phyloP scores from a whole-genome alignment of 2,888 invertebrate species.

The Phyllotreta striolata region DNA sequence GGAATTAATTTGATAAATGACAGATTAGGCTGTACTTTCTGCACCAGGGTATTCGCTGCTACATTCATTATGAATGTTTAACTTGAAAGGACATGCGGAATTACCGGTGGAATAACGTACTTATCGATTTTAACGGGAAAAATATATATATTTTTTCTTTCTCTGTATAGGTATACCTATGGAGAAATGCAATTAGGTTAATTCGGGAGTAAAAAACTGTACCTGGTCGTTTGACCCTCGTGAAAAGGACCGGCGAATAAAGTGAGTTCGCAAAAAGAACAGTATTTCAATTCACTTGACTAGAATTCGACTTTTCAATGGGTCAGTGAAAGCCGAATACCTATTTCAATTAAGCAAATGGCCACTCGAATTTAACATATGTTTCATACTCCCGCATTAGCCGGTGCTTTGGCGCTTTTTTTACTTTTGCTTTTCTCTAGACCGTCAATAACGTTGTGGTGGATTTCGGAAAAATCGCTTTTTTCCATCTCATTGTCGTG shows the following conservation, averaged over 20 bases:
- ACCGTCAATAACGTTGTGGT: slow-evolving; percentile 34
- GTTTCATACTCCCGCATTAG: slow-evolving; percentile 46
- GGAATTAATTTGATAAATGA: slow-evolving; percentile 52
- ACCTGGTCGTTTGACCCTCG: slow-evolving; percentile 26
- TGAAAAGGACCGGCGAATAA: slow-evolving; percentile 43
- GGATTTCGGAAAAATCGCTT: slow-evolving; percentile 14
- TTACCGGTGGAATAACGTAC: slow-evolving; percentile 15
- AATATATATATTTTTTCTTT: too few relatives aligned
- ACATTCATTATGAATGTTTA: slow-evolving; percentile 37
- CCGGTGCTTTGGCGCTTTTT: slow-evolving; percentile 17
- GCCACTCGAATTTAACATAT: slow-evolving; percentile 57
- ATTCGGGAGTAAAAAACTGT: slow-evolving; percentile 23
- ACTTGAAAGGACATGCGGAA: slow-evolving; percentile 13
- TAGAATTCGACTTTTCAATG: slow-evolving; percentile 60
- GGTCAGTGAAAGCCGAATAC: slow-evolving; percentile 56
- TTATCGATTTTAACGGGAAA: background rate
- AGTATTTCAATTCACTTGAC: slow-evolving; percentile 56
- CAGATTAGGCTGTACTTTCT: slow-evolving; percentile 45
- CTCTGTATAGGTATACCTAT: background rate
- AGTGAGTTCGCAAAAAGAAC: slow-evolving; percentile 56
- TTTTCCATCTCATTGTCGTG: slow-evolving; percentile 30
- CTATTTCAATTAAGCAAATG: slow-evolving; percentile 61
- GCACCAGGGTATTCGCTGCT: slow-evolving; percentile 36
- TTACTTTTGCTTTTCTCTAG: slow-evolving; percentile 43
- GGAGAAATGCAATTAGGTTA: slow-evolving; percentile 25